These are phyloP conservation scores for Sialia sialis DNA, from an alignment of 2,113 vertebrate genomes.

Conservation along the genomic window DNA sequence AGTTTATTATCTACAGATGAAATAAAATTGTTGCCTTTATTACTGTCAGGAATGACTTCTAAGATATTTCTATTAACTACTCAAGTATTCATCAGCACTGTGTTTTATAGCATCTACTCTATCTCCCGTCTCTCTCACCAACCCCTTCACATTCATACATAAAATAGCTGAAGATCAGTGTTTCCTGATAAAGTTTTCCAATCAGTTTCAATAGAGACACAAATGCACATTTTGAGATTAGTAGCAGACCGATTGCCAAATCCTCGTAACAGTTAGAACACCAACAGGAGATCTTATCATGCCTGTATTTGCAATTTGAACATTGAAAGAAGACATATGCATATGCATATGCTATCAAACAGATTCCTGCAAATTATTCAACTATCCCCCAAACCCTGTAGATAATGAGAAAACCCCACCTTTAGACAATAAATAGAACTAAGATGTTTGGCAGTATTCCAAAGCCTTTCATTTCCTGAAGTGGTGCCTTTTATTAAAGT, in stretches of 20 bases:
- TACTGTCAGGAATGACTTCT: background rate
- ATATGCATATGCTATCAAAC: background rate
- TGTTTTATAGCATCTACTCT: background rate
- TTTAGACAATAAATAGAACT: conserved; percentile 23
- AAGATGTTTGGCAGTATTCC: background rate
- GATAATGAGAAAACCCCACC: background rate
- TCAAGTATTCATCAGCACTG: background rate
- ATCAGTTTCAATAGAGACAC: background rate
- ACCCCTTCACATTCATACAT: background rate
- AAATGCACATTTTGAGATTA: background rate
- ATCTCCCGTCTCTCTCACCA: background rate
- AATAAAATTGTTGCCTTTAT: conserved; percentile 8
- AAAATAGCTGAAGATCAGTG: background rate
- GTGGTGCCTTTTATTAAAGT: conserved; percentile 43
- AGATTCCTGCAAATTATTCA: conserved; percentile 24
- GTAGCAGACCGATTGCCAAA: background rate
- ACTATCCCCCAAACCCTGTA: background rate
- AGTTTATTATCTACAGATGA: conserved; percentile 31
- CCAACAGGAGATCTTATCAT: background rate
- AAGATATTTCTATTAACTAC: background rate
- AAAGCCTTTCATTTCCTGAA: conserved; percentile 51
- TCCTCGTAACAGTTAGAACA: background rate
- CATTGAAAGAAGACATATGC: background rate
- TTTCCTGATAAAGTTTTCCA: conserved; percentile 4
- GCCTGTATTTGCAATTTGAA: background rate